Evolutionary conservation across 2,888 invertebrate species (phyloP).

Genomic region (Sthenelais limicola): DNA sequence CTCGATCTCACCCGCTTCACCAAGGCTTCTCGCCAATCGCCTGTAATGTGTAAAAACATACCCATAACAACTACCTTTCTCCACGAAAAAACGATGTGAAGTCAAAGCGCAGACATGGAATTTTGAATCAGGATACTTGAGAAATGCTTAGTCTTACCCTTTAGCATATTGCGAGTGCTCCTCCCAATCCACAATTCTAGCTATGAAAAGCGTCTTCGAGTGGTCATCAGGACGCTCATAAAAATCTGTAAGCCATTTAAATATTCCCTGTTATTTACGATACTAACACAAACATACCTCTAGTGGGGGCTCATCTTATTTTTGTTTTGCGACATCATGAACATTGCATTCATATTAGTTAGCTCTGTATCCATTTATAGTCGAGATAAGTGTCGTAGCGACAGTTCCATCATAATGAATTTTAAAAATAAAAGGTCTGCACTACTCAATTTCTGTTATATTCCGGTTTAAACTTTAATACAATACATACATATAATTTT

Average conservation of each 20-base stretch:
- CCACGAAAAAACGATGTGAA: not conserved
- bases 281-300: too few species aligned
- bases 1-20: conserved; percentile 83
- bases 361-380: too few species aligned
- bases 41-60: conserved; percentile 58
- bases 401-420: too few species aligned
- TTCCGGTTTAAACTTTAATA: too few species aligned
- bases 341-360: too few species aligned
- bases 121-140: not conserved
- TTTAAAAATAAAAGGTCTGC: too few species aligned
- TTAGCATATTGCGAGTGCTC: conserved; percentile 54
- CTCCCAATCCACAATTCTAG: conserved; percentile 81
- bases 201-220: conserved; percentile 79
- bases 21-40: conserved; percentile 80
- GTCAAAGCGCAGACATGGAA: not conserved
- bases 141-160: conserved; percentile 59
- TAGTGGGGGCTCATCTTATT: too few species aligned
- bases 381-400: too few species aligned
- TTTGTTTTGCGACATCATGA: too few species aligned
- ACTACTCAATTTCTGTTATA: too few species aligned
- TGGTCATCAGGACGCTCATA: conserved; percentile 73
- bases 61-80: not conserved
- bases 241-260: conserved; percentile 78
- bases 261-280: too few species aligned
- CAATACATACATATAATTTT: too few species aligned